phyloP scores from a whole-genome alignment of 2,888 invertebrate genomes.

The Nephrotoma appendiculata region DNA sequence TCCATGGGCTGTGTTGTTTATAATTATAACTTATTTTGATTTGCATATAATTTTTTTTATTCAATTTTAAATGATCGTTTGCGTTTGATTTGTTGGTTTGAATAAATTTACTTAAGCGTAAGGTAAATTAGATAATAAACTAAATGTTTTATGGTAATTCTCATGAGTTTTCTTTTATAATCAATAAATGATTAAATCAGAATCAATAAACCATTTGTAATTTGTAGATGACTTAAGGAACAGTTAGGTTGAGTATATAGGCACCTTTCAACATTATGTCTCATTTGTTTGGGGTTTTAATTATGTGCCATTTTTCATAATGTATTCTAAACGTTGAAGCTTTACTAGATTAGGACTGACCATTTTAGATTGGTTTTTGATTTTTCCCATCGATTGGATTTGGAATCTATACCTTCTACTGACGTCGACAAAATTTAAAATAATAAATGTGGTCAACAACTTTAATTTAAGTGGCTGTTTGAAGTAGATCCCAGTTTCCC shows the following conservation, averaged over 20 bases:
- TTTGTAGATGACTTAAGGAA: not conserved
- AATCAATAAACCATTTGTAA: not conserved
- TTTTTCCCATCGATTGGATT: no score
- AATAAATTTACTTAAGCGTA: not conserved
- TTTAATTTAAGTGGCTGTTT: no score
- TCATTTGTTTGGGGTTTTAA: no score
- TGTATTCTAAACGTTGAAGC: no score
- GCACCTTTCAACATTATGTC: not conserved
- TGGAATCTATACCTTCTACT: no score
- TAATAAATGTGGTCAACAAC: no score
- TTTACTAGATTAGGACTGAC: no score
- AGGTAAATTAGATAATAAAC: no score
- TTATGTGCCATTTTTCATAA: no score
- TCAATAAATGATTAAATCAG: not conserved
- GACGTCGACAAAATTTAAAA: no score
- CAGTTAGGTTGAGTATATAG: not conserved
- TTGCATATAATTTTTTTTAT: not conserved
- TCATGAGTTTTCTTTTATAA: not conserved
- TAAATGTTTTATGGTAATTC: not conserved
- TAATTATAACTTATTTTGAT: not conserved
- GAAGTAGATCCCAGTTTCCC: no score
- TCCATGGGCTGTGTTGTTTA: not conserved
- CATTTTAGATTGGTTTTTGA: no score
- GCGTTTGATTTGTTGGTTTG: not conserved
- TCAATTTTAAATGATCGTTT: not conserved